phyloP scores from a whole-genome alignment of 1,140 invertebrate species.

The Meteorus sp. region DNA sequence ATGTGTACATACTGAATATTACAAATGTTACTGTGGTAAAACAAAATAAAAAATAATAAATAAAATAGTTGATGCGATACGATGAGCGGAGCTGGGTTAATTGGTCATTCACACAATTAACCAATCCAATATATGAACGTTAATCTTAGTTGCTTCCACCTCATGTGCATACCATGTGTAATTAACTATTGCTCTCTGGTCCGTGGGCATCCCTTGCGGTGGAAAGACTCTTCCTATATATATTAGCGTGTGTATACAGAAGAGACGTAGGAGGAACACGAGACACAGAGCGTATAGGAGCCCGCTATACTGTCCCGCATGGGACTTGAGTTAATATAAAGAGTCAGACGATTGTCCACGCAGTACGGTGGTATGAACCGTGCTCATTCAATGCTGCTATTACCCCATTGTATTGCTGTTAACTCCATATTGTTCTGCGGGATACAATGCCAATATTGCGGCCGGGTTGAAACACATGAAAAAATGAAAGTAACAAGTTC shows the following conservation, averaged over 20 bases:
- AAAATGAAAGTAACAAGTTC: neutral
- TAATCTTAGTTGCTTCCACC: neutral
- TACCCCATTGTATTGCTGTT: neutral
- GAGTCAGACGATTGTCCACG: neutral
- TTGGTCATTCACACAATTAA: too few species aligned
- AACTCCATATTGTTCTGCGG: neutral
- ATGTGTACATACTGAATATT: too few species aligned
- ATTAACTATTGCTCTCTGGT: too few species aligned
- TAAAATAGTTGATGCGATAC: too few species aligned
- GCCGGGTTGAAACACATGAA: neutral
- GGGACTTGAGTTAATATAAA: constrained; percentile 4
- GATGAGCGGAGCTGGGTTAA: too few species aligned
- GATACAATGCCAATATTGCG: neutral
- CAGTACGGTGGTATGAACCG: neutral
- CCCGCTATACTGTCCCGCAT: neutral
- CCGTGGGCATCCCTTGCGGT: too few species aligned
- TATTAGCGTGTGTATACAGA: too few species aligned
- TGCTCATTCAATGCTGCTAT: too few species aligned
- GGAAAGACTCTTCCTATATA: too few species aligned
- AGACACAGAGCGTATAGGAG: neutral
- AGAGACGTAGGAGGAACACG: neutral
- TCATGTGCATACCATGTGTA: neutral
- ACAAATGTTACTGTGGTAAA: too few species aligned
- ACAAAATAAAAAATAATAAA: too few species aligned
- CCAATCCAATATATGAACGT: constrained; percentile 2